Percentiles rank a stretch among this genome's conserved stretches.
phyloP scores from a whole-genome alignment of 2,797 vertebrate genomes.

The Melanotaenia nigrans region DNA sequence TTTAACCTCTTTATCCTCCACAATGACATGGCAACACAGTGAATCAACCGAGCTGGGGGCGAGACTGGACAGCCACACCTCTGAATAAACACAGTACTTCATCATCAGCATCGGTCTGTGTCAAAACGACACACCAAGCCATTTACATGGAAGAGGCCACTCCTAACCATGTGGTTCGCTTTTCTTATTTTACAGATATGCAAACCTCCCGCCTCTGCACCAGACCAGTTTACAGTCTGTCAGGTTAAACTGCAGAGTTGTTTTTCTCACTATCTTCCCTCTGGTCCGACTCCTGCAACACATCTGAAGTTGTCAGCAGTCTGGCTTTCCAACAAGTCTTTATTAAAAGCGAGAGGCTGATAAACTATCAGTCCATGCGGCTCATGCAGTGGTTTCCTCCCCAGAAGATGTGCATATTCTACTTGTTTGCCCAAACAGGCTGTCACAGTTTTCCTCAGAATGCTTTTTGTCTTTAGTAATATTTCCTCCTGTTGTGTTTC shows the following conservation, averaged over 20 bases:
- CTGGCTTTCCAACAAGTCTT: constrained; percentile 52
- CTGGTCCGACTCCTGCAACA: constrained; percentile 40
- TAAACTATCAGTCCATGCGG: constrained; percentile 70
- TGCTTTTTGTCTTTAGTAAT: neutral
- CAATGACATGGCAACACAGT: constrained; percentile 34
- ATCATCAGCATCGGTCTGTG: constrained; percentile 31
- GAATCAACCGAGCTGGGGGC: constrained; percentile 29
- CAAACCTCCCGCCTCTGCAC: neutral
- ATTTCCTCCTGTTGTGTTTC: neutral
- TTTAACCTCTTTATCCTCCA: constrained; percentile 26
- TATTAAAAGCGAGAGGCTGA: constrained; percentile 59
- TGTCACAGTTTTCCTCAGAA: too few species aligned
- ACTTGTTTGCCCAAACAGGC: constrained; percentile 16
- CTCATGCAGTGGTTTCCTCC: constrained; percentile 65
- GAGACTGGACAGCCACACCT: constrained; percentile 40
- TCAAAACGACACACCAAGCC: constrained; percentile 21
- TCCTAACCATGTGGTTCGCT: constrained; percentile 1
- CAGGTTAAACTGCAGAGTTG: neutral
- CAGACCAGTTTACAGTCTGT: constrained; percentile 3
- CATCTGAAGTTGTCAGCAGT: constrained; percentile 61
- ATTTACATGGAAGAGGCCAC: constrained; percentile 16
- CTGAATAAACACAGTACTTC: constrained; percentile 45
- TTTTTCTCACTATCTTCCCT: constrained; percentile 30
- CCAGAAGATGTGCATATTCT: constrained; percentile 35
- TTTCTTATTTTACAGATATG: constrained; percentile 1